Evolutionary conservation across 2,888 invertebrate species (phyloP), one percentile per base, ranked within the genome.

Genomic region (Stramonita haemastoma): DNA sequence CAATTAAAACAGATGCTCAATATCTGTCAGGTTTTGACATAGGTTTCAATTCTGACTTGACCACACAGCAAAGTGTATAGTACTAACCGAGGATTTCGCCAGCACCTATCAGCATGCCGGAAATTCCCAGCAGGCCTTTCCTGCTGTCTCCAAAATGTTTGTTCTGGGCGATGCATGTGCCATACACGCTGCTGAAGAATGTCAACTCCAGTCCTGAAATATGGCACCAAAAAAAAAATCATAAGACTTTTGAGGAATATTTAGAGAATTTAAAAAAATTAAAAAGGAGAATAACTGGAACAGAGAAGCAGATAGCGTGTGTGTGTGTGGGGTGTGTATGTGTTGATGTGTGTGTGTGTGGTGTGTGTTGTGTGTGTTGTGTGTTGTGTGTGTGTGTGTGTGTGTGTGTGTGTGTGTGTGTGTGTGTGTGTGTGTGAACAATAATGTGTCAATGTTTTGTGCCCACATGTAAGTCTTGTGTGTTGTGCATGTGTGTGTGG

Each of bases 141-240:
- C 98, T 97, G 85, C 97, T 97, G 36, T 86, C 87, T 0, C 98
- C 98, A 95, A 99, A 97, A 15, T 97, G 96, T 87, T 97, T 95
- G 0, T 98, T 99, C 95, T 98, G 98, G 0, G 99, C 98, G 91
- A 99, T 97, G 92, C 98, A 97, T 0, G 98, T 97, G 60, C 99
- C 98, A 96, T 99, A 99, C 0, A 99, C 99, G 0, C 99, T 99
- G 94, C 98, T 98, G 96, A 98, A 99, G 97, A 99, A 99, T 0
- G 99, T 98, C 83, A 99, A 96, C 95, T 98, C 98, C 89, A 99
- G 96, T 46, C 99, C 98, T 98, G 92, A 15, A 93, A 92, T 79
- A 87, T 85, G 77, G 87, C 57, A 87, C 87, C 11, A 22, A 36
- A 86, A 85, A 87, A 60, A 90, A 81, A 46, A 34, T 83, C 26